Conservation (phyloP, 1,140 invertebrate genomes). For the Heliconius congener region DNA sequence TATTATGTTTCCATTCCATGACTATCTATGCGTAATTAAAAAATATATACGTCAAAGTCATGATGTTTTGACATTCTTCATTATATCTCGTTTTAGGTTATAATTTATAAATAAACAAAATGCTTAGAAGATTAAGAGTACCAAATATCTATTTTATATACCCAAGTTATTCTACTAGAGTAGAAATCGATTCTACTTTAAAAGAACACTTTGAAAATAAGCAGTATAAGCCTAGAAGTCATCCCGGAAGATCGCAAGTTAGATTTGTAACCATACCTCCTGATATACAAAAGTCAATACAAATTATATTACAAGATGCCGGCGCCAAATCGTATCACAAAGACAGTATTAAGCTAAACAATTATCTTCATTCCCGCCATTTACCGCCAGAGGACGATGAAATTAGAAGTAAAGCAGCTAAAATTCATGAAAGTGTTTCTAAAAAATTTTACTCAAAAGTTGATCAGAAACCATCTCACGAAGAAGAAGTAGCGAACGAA, state of each 20-base stretch:
- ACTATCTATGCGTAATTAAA: not conserved
- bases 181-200: conserved; percentile 79
- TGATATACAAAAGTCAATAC: conserved; percentile 82
- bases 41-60: conserved; percentile 4
- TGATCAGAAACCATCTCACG: conserved; percentile 55
- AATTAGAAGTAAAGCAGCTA: conserved; percentile 71
- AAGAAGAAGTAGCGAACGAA: conserved; percentile 54
- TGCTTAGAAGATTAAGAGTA: conserved; percentile 64
- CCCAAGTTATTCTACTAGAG: conserved; percentile 69
- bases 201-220: conserved; percentile 81
- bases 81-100: conserved; percentile 45
- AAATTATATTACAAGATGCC: conserved; percentile 81
- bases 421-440: conserved; percentile 64
- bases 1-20: not conserved
- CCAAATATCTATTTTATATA: conserved; percentile 44
- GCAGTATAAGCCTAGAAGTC: conserved; percentile 84
- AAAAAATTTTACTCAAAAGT: conserved; percentile 62
- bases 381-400: conserved; percentile 83
- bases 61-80: conserved; percentile 9
- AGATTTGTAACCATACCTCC: conserved; percentile 81
- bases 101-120: conserved; percentile 45
- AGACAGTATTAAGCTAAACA: conserved; percentile 81
- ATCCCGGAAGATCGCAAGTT: conserved; percentile 84
- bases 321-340: conserved; percentile 79
- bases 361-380: conserved; percentile 83